Conservation (phyloP, 2,888 invertebrate species). For the Anagyrus pseudococci region DNA sequence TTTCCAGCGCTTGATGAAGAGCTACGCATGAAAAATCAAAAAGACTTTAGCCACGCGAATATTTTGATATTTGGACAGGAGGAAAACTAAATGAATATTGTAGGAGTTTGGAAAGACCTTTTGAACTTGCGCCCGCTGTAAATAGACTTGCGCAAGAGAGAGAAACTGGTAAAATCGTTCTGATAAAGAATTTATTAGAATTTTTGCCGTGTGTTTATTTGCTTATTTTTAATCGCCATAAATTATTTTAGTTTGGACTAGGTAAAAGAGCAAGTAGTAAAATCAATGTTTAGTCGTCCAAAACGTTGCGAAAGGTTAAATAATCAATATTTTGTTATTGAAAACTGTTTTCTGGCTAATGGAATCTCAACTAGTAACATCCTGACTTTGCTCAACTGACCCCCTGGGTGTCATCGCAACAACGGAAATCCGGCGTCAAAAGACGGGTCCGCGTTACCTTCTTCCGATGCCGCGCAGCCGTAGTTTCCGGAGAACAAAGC, state of each 20-base stretch:
- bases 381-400: no score
- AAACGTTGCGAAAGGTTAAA: no score
- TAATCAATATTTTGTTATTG: no score
- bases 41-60: slow-evolving; percentile 17
- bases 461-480: not conserved
- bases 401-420: no score
- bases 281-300: no score
- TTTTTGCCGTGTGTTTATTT: not conserved
- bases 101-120: slow-evolving; percentile 9
- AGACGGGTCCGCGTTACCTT: not conserved
- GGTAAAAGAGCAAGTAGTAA: no score
- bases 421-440: not conserved
- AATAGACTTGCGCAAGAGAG: not conserved
- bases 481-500: slow-evolving; percentile 23
- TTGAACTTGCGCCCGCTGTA: not conserved
- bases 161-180: no score
- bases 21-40: slow-evolving; percentile 29
- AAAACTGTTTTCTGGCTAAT: no score
- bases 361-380: no score
- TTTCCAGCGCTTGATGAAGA: slow-evolving; percentile 19
- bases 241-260: no score
- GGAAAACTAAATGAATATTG: slow-evolving; percentile 23
- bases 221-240: not conserved
- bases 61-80: slow-evolving; percentile 12
- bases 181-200: no score